Conservation (phyloP, 2,888 invertebrate species). For the Prosopocoilus inquinatus region DNA sequence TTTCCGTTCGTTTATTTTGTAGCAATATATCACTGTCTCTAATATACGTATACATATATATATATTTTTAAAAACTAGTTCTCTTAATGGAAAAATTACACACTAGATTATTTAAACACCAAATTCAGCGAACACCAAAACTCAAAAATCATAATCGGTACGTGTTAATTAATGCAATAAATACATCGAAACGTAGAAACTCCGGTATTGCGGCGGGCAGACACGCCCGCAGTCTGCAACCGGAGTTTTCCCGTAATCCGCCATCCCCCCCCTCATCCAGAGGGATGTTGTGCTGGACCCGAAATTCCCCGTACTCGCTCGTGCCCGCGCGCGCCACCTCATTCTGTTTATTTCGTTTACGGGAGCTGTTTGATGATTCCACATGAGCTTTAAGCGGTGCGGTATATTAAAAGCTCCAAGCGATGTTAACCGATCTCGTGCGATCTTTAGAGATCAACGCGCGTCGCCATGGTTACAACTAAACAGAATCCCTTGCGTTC, state of each 20-base stretch:
- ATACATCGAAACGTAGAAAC: background rate
- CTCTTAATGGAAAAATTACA: constrained; percentile 6
- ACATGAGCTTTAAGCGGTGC: no score
- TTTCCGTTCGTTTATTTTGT: no score
- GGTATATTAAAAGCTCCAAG: no score
- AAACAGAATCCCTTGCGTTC: constrained; percentile 1
- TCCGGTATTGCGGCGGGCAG: constrained; percentile 39
- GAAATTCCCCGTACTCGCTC: constrained; percentile 15
- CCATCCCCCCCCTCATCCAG: constrained; percentile 34
- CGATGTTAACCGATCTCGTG: constrained; percentile 2
- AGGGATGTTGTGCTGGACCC: constrained; percentile 20
- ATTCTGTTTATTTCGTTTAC: no score
- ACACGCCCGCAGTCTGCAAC: constrained; percentile 46
- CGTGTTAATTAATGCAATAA: no score
- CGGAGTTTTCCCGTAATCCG: constrained; percentile 40
- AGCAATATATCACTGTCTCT: constrained; percentile 7
- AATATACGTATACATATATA: background rate
- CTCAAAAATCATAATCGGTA: no score
- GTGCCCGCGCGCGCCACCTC: constrained; percentile 3
- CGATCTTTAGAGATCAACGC: constrained; percentile 8
- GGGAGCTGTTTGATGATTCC: no score
- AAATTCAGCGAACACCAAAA: constrained; percentile 6
- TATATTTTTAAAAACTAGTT: background rate
- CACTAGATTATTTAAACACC: constrained; percentile 10
- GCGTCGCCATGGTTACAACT: constrained; percentile 9